Conservation (phyloP, 1,140 invertebrate genomes). For the Tenebrio molitor region DNA sequence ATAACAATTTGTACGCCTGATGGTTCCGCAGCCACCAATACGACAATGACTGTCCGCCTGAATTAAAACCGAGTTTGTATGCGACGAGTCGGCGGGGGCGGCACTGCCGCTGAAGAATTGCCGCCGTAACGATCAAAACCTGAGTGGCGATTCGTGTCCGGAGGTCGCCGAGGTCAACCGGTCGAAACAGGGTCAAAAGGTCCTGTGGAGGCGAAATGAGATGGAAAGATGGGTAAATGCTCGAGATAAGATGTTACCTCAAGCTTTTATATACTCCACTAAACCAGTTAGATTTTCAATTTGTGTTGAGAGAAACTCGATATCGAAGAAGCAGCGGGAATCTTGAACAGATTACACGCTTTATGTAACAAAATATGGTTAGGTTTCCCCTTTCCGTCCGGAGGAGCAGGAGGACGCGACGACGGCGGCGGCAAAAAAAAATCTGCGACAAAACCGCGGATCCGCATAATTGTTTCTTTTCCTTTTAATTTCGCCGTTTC, state of each 20-base stretch:
- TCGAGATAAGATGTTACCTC: slow-evolving; percentile 57
- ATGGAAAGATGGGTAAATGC: slow-evolving; percentile 55
- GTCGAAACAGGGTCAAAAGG: slow-evolving; percentile 46
- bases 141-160: slow-evolving; percentile 42
- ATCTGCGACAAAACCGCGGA: slow-evolving; percentile 3
- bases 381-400: neutral
- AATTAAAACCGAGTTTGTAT: no score
- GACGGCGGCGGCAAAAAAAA: no score
- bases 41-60: no score
- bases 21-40: no score
- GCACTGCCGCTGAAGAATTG: slow-evolving; percentile 1
- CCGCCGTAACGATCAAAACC: neutral
- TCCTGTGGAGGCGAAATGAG: slow-evolving; percentile 48
- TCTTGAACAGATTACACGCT: slow-evolving; percentile 47
- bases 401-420: no score
- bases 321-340: slow-evolving; percentile 47
- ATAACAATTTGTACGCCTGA: no score
- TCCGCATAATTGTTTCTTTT: slow-evolving; percentile 32
- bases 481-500: slow-evolving; percentile 11
- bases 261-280: slow-evolving; percentile 56
- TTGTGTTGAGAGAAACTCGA: slow-evolving; percentile 57
- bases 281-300: slow-evolving; percentile 59
- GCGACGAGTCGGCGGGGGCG: no score
- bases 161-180: slow-evolving; percentile 41
- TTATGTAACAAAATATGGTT: slow-evolving; percentile 46